phyloP scores from a whole-genome alignment of 2,113 vertebrate genomes.

The Bufo gargarizans region DNA sequence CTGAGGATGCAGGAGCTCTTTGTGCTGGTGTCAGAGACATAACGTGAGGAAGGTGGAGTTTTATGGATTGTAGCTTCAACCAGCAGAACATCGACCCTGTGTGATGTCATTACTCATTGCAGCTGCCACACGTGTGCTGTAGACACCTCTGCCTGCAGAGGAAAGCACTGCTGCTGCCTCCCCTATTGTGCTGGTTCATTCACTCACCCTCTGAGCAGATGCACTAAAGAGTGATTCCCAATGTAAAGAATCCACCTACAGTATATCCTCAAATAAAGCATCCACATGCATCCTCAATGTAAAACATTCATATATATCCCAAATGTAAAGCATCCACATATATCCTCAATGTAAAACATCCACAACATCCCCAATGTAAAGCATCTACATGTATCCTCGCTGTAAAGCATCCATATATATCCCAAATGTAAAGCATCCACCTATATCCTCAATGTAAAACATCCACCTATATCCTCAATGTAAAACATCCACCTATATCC shows the following conservation, averaged over 20 bases:
- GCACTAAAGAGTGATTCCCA: not conserved
- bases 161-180: not conserved
- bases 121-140: conserved; percentile 7
- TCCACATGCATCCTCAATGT: no score
- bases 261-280: not conserved
- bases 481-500: no score
- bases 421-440: no score
- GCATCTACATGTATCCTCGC: no score
- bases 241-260: not conserved
- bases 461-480: no score
- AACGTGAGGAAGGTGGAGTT: conserved; percentile 38
- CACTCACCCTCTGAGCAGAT: not conserved
- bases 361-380: no score
- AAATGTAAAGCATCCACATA: no score
- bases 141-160: not conserved
- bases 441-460: no score
- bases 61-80: conserved; percentile 18
- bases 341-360: no score
- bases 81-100: conserved; percentile 22
- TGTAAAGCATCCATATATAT: not conserved
- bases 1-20: conserved; percentile 50
- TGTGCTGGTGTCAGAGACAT: conserved; percentile 34
- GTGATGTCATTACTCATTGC: conserved; percentile 26
- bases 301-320: not conserved
- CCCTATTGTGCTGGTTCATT: not conserved